Evolutionary conservation across 1,140 invertebrate species (phyloP), one percentile per base, ranked within the genome.

Genomic region (Sminthurinus signatus): DNA sequence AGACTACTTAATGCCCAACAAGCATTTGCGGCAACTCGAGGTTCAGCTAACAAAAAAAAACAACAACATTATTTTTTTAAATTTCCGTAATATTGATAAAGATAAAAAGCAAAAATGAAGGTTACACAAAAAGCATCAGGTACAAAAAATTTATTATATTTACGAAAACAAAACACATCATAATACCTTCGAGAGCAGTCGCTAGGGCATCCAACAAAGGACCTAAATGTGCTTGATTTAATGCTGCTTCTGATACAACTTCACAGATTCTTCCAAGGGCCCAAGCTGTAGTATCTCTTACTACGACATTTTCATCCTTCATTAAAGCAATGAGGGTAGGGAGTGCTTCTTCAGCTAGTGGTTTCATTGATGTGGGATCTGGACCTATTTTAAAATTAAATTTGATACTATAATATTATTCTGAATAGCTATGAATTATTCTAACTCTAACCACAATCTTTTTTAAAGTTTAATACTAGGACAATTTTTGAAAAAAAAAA

Each of bases 1-100:
- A 99, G 79, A 58, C 93, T 93, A 46, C 91, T 95, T 71, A 99
- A 93, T 0, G 96, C 96, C 96, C 96, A 99, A 75, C 96, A 99
- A n/a, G 98, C 93, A 80, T 99, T 99, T 1, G 93, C 86, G 17
- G 97, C 95, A 0, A 99, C 96, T 31, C 96, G 81, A 0, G 97
- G 93, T 76, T 98, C 95, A 23, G 91, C 88, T n/a, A n/a, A n/a
- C n/a, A n/a, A n/a, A n/a, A n/a, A n/a, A n/a, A n/a, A n/a, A n/a
- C n/a, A n/a, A n/a, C n/a, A n/a, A n/a, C n/a, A n/a, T n/a, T n/a
- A n/a, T n/a, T n/a, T n/a, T n/a, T n/a, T n/a, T n/a, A n/a, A n/a
- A n/a, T n/a, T n/a, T n/a, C n/a, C n/a, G n/a, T n/a, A n/a, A n/a
- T n/a, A n/a, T n/a, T n/a, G n/a, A n/a, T n/a, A n/a, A n/a, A n/a